Evolutionary conservation across 1,140 invertebrate genomes (phyloP), one percentile per base, ranked within the genome.

Genomic region (Bombus confusus): DNA sequence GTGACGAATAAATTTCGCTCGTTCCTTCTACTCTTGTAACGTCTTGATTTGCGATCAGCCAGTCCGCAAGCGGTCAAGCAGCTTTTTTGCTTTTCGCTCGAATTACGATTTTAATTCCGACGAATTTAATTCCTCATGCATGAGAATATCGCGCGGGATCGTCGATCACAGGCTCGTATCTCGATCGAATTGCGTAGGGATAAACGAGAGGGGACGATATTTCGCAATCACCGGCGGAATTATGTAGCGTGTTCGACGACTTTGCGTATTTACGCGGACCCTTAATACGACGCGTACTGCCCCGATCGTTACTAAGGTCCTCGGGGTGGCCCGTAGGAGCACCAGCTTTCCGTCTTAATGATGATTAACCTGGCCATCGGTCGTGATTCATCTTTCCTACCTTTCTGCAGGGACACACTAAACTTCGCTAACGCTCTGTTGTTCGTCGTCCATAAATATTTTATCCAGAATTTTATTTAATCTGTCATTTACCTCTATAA

Each of bases 311-410:
- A 91, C 87, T 91, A 89, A 91, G 90, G 87, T 91, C 84, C 81
- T 66, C 78, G 39, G 86, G 80, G 79, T 91, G 87, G 86, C 80
- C 80, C 52, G 28, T 39, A 64, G 72, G 28, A 66, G 80, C 77
- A 66, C 69, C 88, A 69, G 86, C 72, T 88, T 88, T 91, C 87
- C 83, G 59, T 76, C 87, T 88, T 91, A 91, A 91, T 87, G 90
- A 91, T 91, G 90, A 91, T 91, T 91, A 88, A 91, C 90, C 87
- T 88, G 80, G 34, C 86, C 88, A 88, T 88, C 89, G 88, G 83
- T 81, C 82, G 88, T 75, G 79, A 77, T 66, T 87, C 80, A 68
- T 59, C 74, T 71, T 77, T 52, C 62, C 83, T 82, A 39, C 76
- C 80, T 79, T n/a, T 80, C 78, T 71, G 80, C 88, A 82, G 79